Conservation (phyloP, 2,888 invertebrate genomes). For the Microchrysa polita region DNA sequence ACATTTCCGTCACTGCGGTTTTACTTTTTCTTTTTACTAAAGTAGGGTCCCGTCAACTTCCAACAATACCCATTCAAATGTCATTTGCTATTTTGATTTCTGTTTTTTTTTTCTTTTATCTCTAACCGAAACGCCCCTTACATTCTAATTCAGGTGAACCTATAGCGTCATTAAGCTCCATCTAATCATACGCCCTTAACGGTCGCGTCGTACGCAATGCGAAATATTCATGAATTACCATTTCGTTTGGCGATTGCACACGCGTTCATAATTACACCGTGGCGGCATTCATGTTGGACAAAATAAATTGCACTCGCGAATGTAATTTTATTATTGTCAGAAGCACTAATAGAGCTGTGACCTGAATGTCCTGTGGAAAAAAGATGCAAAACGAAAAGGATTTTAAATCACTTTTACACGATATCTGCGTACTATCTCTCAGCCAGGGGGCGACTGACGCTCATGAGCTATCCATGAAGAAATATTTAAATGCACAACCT, state of each 20-base stretch:
- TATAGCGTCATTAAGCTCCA: no score
- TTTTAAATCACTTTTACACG: slow-evolving; percentile 29
- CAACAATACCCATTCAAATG: no score
- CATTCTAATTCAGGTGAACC: no score
- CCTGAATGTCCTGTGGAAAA: slow-evolving; percentile 31
- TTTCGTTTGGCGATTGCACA: background rate
- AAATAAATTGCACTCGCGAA: slow-evolving; percentile 20
- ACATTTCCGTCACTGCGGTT: no score
- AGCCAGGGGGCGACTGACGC: background rate
- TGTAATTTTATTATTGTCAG: slow-evolving; percentile 21
- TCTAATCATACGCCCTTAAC: no score
- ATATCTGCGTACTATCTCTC: slow-evolving; percentile 16
- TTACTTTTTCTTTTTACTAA: no score
- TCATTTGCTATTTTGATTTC: no score
- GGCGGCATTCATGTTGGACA: background rate
- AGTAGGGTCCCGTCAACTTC: no score
- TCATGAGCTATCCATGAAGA: background rate
- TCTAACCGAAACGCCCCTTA: no score
- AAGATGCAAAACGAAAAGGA: background rate
- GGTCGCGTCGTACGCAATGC: no score
- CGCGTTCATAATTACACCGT: background rate
- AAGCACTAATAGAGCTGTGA: slow-evolving; percentile 38
- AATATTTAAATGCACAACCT: background rate
- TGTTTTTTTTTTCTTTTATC: no score
- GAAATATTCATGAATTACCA: no score